Conservation (phyloP, 2,888 invertebrate genomes). For the Cordilura impudica region DNA sequence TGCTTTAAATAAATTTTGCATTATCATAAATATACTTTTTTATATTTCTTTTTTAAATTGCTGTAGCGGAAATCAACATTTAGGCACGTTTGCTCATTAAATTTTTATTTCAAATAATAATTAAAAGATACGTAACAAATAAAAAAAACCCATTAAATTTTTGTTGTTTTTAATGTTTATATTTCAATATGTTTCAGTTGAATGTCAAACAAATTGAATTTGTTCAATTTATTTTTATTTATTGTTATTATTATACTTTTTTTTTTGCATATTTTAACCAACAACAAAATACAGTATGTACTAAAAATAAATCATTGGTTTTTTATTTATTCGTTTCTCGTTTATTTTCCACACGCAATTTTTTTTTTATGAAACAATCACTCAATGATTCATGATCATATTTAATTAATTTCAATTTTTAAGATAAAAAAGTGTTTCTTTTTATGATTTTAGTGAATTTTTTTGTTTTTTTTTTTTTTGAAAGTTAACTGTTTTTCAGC, state of each 20-base stretch:
- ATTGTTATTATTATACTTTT: too few species aligned
- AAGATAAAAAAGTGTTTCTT: too few species aligned
- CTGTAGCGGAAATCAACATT: conserved; percentile 44
- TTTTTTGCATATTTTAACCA: neutral
- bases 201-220: conserved; percentile 29
- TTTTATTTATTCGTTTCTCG: conserved; percentile 16
- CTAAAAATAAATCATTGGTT: neutral
- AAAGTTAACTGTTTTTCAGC: too few species aligned
- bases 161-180: neutral
- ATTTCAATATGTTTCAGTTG: conserved; percentile 8
- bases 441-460: too few species aligned
- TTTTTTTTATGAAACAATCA: conserved; percentile 26
- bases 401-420: neutral
- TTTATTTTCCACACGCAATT: conserved; percentile 38
- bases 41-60: neutral
- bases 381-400: conserved; percentile 32
- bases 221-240: neutral
- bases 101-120: neutral
- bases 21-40: conserved; percentile 3
- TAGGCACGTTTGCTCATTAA: conserved; percentile 42
- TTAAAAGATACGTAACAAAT: neutral
- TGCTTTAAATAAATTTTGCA: neutral
- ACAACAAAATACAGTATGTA: too few species aligned
- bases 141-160: neutral
- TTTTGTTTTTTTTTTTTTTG: too few species aligned